Evolutionary conservation across 2,797 vertebrate genomes (phyloP), one percentile per base, ranked within the genome.

Genomic region (Mycteria americana): DNA sequence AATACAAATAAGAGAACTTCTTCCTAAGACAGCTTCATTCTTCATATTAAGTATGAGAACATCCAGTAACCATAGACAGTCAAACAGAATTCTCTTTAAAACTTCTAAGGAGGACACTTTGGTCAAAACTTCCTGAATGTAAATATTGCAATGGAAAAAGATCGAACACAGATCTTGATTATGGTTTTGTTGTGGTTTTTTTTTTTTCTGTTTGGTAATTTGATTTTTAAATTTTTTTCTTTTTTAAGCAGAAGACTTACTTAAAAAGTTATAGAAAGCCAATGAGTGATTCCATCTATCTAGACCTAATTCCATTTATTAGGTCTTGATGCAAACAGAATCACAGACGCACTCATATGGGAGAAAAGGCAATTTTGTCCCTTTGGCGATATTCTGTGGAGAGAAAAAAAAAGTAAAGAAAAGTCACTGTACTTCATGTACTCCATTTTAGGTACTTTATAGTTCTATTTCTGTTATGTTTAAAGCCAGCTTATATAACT

Each of bases 121-220:
- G 6, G 11, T 48, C 37, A 86, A 86, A 84, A 67, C 27, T 53
- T 75, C 33, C 15, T 56, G 35, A 67, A 63, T 33, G 5, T 35
- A 65, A 73, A 74, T 30, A 10, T 50, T 78, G 35, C 7, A 41
- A 22, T 10, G 16, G 37, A 53, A 69, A 41, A 82, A 56, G 18
- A 19, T 45, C 2, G 2, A 19, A 69, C 3, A 2, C 37, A 53
- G 13, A 19, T 30, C 27, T 79, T 53, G 77, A 35, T 45, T 51
- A 13, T 9, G 4, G 3, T 9, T 54, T 50, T 59, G 5, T 46
- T 46, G 9, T 37, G 0, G 1, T 3, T n/a, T n/a, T 37, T 3
- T n/a, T n/a, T 37, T 64, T 27, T 70, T 57, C 2, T 0, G 6
- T 46, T n/a, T 75, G 1, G 7, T 88, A 50, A 60, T 72, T 46